phyloP scores from a whole-genome alignment of 2,113 vertebrate genomes.

The Atractosteus spatula region DNA sequence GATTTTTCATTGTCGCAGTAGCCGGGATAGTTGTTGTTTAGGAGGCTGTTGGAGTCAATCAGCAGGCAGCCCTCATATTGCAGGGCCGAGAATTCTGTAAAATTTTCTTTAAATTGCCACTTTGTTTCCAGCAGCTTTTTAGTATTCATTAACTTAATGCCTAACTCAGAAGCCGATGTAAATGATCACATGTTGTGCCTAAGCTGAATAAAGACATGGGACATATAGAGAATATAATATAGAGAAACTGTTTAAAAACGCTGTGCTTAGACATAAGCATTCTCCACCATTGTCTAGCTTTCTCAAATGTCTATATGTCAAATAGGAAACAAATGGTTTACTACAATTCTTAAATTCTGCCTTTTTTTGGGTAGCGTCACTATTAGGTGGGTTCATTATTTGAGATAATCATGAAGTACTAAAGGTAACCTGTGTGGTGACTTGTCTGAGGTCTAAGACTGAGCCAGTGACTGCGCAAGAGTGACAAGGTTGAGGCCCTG shows the following conservation, averaged over 20 bases:
- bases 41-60: not conserved
- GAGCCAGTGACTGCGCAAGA: too few relatives aligned
- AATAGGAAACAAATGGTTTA: too few relatives aligned
- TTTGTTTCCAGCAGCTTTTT: conserved; percentile 1
- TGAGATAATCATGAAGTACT: too few relatives aligned
- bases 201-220: not conserved
- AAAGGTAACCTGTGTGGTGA: too few relatives aligned
- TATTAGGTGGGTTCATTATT: too few relatives aligned
- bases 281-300: too few relatives aligned
- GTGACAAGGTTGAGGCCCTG: too few relatives aligned
- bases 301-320: too few relatives aligned
- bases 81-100: not conserved
- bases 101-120: not conserved
- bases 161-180: not conserved
- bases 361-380: too few relatives aligned
- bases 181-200: not conserved
- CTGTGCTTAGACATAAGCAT: not conserved
- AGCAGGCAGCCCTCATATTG: not conserved
- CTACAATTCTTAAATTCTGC: too few relatives aligned
- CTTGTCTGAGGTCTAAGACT: too few relatives aligned
- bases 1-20: not conserved
- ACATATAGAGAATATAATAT: not conserved
- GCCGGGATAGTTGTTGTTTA: not conserved
- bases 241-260: too few relatives aligned
- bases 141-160: not conserved